phyloP scores from a whole-genome alignment of 2,113 vertebrate genomes.

The Tichodroma muraria region DNA sequence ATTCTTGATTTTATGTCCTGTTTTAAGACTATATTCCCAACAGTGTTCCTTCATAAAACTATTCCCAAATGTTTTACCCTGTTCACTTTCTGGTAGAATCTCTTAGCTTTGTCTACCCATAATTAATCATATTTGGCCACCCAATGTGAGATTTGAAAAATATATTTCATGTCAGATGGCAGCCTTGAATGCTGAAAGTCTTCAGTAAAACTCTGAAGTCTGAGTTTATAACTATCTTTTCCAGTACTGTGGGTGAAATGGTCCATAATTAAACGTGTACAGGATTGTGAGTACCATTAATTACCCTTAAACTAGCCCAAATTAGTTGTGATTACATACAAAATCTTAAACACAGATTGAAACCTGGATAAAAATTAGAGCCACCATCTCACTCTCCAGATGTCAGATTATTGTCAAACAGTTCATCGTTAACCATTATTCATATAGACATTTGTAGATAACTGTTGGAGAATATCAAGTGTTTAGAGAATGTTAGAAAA shows the following conservation, averaged over 20 bases:
- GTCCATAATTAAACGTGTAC: not conserved
- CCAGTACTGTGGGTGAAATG: not conserved
- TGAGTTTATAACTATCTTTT: not conserved
- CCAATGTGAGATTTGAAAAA: not conserved
- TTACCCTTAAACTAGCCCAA: not conserved
- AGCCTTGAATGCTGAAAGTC: not conserved
- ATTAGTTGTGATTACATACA: not conserved
- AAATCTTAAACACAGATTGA: not conserved
- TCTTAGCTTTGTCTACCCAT: not conserved
- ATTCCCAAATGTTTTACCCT: not conserved
- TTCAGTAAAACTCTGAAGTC: not conserved
- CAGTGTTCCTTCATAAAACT: not conserved
- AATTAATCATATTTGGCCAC: not conserved
- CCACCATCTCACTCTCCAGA: conserved; percentile 45
- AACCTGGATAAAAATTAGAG: not conserved
- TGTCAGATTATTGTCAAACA: conserved; percentile 47
- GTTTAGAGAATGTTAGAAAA: not conserved
- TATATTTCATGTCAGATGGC: not conserved
- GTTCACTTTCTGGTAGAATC: not conserved
- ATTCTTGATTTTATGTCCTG: not conserved
- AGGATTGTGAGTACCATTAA: conserved; percentile 26
- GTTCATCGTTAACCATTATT: not conserved
- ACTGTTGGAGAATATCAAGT: not conserved
- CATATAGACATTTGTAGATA: not conserved
- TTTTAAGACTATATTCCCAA: not conserved